A percentile compares a stretch with the other conserved stretches of the same genome.
Conservation (phyloP, 1,140 invertebrate genomes). For the Holotrichia oblita region DNA sequence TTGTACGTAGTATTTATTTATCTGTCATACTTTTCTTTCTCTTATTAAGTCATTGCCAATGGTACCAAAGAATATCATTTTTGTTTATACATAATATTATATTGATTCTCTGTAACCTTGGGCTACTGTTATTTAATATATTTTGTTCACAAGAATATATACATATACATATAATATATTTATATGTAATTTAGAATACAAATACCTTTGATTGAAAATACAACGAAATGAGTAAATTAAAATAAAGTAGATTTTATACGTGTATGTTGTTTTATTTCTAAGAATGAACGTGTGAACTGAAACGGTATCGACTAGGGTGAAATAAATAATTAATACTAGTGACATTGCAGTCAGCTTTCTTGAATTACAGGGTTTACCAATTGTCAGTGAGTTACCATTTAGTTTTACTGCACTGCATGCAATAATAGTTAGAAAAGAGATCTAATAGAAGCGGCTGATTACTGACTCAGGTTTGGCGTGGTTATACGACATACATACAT, state of each 20-base stretch:
- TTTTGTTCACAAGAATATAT: conserved; percentile 8
- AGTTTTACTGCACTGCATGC: too few relatives aligned
- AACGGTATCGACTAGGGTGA: too few relatives aligned
- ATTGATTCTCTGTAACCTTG: conserved; percentile 16
- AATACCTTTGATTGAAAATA: neutral
- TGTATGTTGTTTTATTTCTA: conserved; percentile 13
- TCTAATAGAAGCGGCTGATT: too few relatives aligned
- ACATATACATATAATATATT: neutral
- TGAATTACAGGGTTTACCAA: too few relatives aligned
- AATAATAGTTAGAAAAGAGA: too few relatives aligned
- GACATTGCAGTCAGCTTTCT: too few relatives aligned
- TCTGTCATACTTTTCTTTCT: conserved; percentile 22
- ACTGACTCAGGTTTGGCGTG: too few relatives aligned
- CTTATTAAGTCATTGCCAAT: conserved; percentile 51
- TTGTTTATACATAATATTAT: conserved; percentile 13
- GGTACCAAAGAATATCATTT: conserved; percentile 52
- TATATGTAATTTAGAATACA: conserved; percentile 1
- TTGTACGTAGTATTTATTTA: conserved; percentile 44
- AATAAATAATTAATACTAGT: too few relatives aligned
- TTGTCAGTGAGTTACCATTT: too few relatives aligned
- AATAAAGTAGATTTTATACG: conserved; percentile 26
- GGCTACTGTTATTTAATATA: conserved; percentile 34
- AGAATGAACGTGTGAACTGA: too few relatives aligned
- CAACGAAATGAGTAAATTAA: conserved; percentile 17
- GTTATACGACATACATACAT: too few relatives aligned